Conservation (phyloP, 2,113 vertebrate species). For the Caranx melampygus region DNA sequence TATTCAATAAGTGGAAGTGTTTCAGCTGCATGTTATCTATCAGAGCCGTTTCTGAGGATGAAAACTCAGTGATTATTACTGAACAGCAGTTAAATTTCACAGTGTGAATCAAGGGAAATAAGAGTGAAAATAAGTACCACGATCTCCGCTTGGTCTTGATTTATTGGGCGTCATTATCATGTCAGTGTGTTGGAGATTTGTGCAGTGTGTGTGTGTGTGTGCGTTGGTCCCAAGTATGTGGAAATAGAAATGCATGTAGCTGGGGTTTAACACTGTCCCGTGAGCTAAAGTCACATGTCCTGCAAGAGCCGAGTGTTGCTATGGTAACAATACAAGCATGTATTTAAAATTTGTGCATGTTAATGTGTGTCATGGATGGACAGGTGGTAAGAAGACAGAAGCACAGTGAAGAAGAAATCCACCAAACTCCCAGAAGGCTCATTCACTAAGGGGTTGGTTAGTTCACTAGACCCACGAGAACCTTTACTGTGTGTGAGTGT, state of each 20-base stretch:
- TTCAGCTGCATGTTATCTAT: conserved; percentile 2
- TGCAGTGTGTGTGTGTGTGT: background rate
- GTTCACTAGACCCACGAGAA: conserved; percentile 67
- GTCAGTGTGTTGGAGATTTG: background rate
- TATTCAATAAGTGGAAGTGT: conserved; percentile 16
- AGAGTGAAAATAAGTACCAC: background rate
- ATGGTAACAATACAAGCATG: background rate
- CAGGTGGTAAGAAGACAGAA: background rate
- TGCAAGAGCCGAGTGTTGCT: background rate
- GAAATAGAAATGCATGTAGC: background rate
- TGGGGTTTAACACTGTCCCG: background rate
- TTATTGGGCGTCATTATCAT: background rate
- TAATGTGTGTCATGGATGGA: background rate
- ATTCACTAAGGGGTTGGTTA: conserved; percentile 56
- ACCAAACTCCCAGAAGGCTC: conserved; percentile 46
- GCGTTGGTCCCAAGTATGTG: background rate
- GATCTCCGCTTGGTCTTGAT: background rate
- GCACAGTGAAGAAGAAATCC: conserved; percentile 46
- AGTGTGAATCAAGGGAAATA: conserved; percentile 14
- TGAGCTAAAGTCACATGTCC: background rate
- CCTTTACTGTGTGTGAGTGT: conserved; percentile 56
- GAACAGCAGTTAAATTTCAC: background rate
- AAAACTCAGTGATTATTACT: background rate
- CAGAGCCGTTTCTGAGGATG: background rate
- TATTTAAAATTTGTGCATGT: background rate